phyloP scores from a whole-genome alignment of 2,113 vertebrate genomes.

The Gopherus evgoodei region DNA sequence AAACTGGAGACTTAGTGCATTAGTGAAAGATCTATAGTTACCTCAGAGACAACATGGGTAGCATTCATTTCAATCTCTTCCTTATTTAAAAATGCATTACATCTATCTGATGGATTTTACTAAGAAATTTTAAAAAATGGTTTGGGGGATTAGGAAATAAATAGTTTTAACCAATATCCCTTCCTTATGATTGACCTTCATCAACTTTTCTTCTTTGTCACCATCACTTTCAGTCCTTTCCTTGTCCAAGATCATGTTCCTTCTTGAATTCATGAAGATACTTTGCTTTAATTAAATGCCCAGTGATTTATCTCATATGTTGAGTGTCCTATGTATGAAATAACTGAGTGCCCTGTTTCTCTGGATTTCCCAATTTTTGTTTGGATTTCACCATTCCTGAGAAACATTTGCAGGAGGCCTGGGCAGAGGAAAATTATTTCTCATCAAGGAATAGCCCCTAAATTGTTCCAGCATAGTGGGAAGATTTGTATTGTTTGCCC shows the following conservation, averaged over 20 bases:
- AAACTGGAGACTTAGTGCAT: neutral
- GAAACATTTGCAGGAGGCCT: too few relatives aligned
- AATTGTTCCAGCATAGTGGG: too few relatives aligned
- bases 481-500: too few relatives aligned
- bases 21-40: neutral
- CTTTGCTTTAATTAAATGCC: too few relatives aligned
- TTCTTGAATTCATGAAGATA: neutral
- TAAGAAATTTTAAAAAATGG: neutral
- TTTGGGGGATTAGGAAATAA: neutral
- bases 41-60: fast-evolving
- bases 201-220: neutral
- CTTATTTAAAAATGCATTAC: neutral
- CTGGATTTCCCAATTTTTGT: too few relatives aligned
- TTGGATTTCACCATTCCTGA: too few relatives aligned
- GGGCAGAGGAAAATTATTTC: too few relatives aligned
- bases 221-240: neutral
- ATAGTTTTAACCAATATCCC: too few relatives aligned
- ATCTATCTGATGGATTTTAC: neutral
- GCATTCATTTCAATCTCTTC: neutral
- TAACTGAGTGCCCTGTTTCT: too few relatives aligned
- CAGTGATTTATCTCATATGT: too few relatives aligned
- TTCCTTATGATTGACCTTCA: neutral
- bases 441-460: too few relatives aligned
- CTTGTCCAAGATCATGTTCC: neutral
- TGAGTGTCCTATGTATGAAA: too few relatives aligned